Evolutionary conservation across 1,140 invertebrate genomes (phyloP).

Genomic region (Eulimnadia texana): DNA sequence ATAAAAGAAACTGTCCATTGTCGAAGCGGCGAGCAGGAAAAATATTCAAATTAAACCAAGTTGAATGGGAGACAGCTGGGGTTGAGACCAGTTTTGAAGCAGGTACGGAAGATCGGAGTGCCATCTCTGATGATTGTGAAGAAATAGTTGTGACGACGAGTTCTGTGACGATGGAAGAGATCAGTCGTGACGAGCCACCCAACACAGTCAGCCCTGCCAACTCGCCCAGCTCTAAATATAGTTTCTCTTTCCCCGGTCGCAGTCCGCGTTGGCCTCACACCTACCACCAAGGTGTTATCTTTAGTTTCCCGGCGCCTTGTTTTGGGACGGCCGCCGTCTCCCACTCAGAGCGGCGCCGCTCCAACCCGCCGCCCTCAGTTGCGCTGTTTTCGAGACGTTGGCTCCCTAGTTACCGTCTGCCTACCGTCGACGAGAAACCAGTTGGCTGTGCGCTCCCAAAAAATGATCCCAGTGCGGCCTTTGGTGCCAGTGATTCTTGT

Average conservation of each 20-base stretch:
- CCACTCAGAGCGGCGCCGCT: slow-evolving; percentile 2
- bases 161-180: slow-evolving; percentile 5
- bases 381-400: slow-evolving; percentile 1
- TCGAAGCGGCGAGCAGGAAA: background rate
- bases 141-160: background rate
- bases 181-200: slow-evolving; percentile 3
- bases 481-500: background rate
- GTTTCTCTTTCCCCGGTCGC: slow-evolving; percentile 2
- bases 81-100: too few species aligned
- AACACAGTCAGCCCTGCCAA: background rate
- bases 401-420: slow-evolving; percentile 3
- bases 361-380: background rate
- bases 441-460: background rate
- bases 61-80: too few species aligned
- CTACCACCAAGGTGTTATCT: slow-evolving; percentile 12
- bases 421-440: slow-evolving; percentile 7
- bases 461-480: background rate
- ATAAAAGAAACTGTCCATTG: background rate
- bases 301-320: slow-evolving; percentile 11
- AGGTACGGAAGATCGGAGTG: too few species aligned
- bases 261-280: slow-evolving; percentile 12
- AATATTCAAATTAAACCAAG: background rate
- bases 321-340: slow-evolving; percentile 1
- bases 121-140: background rate
- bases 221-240: slow-evolving; percentile 12